A percentile compares a stretch with the other conserved stretches of the same genome.
phyloP scores from a whole-genome alignment of 2,113 vertebrate genomes.

The Pristiophorus japonicus region DNA sequence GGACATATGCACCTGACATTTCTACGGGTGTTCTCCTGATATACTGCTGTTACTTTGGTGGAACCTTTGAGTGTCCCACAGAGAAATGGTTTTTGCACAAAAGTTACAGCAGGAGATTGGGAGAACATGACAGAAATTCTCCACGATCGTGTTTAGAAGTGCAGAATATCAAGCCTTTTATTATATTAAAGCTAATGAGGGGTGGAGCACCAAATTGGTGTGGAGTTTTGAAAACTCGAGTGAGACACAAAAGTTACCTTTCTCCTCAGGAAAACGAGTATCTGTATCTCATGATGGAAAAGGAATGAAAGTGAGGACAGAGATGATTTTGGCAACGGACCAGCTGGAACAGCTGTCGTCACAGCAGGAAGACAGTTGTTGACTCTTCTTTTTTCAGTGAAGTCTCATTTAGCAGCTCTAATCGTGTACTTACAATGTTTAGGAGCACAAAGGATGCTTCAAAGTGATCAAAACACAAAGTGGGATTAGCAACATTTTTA shows the following conservation, averaged over 20 bases:
- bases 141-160: neutral
- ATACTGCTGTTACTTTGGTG: neutral
- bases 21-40: neutral
- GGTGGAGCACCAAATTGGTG: neutral
- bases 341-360: neutral
- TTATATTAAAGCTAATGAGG: neutral
- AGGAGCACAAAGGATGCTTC: neutral
- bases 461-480: neutral
- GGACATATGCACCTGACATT: neutral
- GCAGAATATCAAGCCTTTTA: neutral
- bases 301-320: neutral
- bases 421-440: neutral
- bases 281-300: neutral
- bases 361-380: neutral
- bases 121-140: neutral
- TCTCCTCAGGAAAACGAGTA: neutral
- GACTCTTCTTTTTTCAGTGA: conserved; percentile 5
- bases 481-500: neutral
- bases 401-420: neutral
- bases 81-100: neutral
- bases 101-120: neutral
- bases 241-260: neutral
- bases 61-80: neutral
- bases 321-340: neutral
- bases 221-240: neutral